Evolutionary conservation across 2,113 vertebrate genomes (phyloP), one percentile per base, ranked within the genome.

Genomic region (Megaceryle maxima): DNA sequence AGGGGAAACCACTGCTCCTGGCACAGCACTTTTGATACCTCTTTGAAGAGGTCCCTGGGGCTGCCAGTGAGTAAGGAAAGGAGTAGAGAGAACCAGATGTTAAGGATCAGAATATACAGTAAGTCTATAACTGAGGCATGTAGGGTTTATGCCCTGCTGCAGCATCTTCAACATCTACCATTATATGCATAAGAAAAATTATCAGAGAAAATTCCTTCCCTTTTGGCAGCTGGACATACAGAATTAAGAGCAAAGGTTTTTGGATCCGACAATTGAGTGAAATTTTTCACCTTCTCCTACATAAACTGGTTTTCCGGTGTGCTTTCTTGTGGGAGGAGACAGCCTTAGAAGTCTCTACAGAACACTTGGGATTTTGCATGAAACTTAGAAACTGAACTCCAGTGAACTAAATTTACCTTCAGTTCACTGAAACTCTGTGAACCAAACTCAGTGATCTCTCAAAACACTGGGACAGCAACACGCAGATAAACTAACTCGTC

Each of bases 361-460:
- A 78, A 81, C 0, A 0, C 64, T 78, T 3, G 0, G 28, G n/a
- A 41, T 78, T 81, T 57, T 10, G 3, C 4, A 4, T 50, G 46
- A 78, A 75, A 59, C 44, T 70, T 81, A n/a, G 51, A 73, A 83
- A 69, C 35, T 20, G 18, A 91, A 64, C 68, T 76, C 33, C 2
- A 1, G 19, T 57, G 24, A 83, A n/a, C 20, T 26, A n/a, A 78
- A 68, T 39, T 57, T 59, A 39, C 35, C 26, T 82, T 75, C 50
- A 56, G 19, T 35, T 89, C 37, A 78, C 21, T 70, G 28, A 83
- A 92, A 77, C 43, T 29, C 83, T 44, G 26, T 44, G 29, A 48
- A 41, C 12, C 21, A 83, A 92, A 56, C 28, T 55, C 35, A 48
- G 24, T 16, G n/a, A 43, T 55, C 6, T 55, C 46, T 63, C 39